Base-by-base conservation (phyloP, 2,113 vertebrate genomes). In the Callipepla squamata region DNA sequence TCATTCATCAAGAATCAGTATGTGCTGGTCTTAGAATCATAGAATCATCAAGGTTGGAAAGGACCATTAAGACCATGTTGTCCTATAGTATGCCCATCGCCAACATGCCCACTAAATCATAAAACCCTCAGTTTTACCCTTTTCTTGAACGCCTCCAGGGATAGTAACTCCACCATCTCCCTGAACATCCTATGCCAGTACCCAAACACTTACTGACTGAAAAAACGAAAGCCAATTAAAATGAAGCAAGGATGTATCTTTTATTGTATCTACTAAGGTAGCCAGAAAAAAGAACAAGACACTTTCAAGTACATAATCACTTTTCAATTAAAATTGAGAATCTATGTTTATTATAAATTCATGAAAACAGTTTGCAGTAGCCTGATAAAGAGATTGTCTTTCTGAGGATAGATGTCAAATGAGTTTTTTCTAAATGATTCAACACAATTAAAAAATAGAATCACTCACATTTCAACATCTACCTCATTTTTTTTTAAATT, bases 311-410 rank as follows among this genome's bases (percentile, higher is more conserved):
- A 58, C 25, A 42, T 6, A 32, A 63, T 13, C 74, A 14, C 2
- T 91, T 78, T 78, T 75, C 51, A 67, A 34, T 70, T 74, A 70
- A 94, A 90, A 75, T 13, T 20, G 69, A 74, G 62, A 63, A 47
- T 73, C 32, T 38, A 10, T 59, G 32, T 59, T 74, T 63, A 45
- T 67, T 85, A 72, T 26, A 63, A 63, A 93, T 38, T n/a, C 44
- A 32, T 11, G 40, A 14, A 88, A 77, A 80, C 5, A 38, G 12
- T 80, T 80, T 63, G 28, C 10, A 55, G 12, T 34, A 50, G 78
- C 6, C 8, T 51, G 25, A 81, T 34, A 74, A 80, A 67, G 12
- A 42, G 6, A 7, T 86, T 74, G 25, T 45, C 51, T 53, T 80
- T 70, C 40, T 50, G 23, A 85, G 12, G 51, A 50, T 17, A 9